Base-by-base conservation (phyloP, 35 echinoderm and acorn worm genomes). In the Nesometra sesokonis region DNA sequence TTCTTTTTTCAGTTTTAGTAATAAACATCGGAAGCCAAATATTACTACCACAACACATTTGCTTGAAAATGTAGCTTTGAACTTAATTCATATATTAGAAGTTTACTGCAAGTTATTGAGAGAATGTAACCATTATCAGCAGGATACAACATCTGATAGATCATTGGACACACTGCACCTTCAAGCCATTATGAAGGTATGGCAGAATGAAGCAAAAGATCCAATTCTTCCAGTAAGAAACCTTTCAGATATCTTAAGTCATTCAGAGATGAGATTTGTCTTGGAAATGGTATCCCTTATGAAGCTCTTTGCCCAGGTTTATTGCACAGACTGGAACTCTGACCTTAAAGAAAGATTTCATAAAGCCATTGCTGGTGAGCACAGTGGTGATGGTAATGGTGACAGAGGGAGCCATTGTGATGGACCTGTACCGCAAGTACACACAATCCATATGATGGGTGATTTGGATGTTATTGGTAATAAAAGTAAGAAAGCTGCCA, bases 121-220 rank as follows among this genome's bases (percentile, higher is more conserved):
- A 32, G 21, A 47, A 35, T 32, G 19, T 81, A 82, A 17, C 0
- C 36, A 29, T 31, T 23, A 33, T 4, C 38, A 31, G 57, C 78
- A 81, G 30, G 32, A 34, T 13, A n/a, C 34, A 79, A 23, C 39
- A 33, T 47, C 46, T 35, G 35, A 89, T 27, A 89, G 87, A 67
- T 83, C 82, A 33, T 32, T 89, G 17, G 80, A 83, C 32, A 35
- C 76, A 13, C 87, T 89, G 29, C 79, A 89, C 46, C 52, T 89
- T 13, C 79, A 89, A 77, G 87, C 87, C 29, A 83, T 47, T 35
- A 89, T 83, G 80, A 83, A 89, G 35, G 37, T 89, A 29, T 89
- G 87, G 80, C 80, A 89, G 40, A 80, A 52, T 32, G 31, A 57
- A 52, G 31, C 36, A 31, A 35, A 40, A 52, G 15, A 21, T 13